Base-by-base conservation (phyloP, 1,140 invertebrate species). In the Drosophila serrata region DNA sequence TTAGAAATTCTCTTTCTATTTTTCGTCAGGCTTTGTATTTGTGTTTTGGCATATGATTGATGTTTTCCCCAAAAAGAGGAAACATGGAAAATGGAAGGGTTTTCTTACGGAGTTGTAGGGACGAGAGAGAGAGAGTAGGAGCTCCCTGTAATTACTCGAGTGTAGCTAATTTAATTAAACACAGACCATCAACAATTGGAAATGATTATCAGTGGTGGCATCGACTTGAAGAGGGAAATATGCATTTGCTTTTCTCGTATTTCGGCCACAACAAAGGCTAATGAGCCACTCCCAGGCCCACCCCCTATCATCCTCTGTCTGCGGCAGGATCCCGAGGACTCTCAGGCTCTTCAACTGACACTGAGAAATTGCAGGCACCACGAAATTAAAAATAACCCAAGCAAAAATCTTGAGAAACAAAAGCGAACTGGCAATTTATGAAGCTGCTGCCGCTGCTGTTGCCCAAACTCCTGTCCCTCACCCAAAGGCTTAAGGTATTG, bases 381-480 rank as follows among this genome's bases (percentile, higher is more conserved):
- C 78, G 85, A 88, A 88, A 88, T 88, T 88, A 88, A 88, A 88
- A 88, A 88, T 88, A 88, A 85, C 86, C 90, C 85, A 81, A 85
- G 81, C 86, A 76, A 90, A 88, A 85, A 59, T 79, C 69, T 72
- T 62, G 58, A 79, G 88, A 77, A 88, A 88, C 85, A 88, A 88
- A 85, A 46, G 85, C 51, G 39, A 57, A 58, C 45, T 49, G 61
- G 81, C 84, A 90, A 88, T 88, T 90, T 90, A 88, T 88, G 85
- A 90, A 90, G 63, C 58, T 55, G 31, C 57, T 15, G n/a, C 37
- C 17, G n/a, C 11, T 15, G 11, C 48, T 22, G 29, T 13, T 22
- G 12, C 19, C 56, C 42, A 53, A 42, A 27, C 19, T 40, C 35
- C 31, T 11, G 15, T 33, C 33, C 31, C 53, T 61, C 48, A 72